A percentile compares a stretch with the other conserved stretches of the same genome.
These are phyloP conservation scores for Myopa tessellatipennis DNA, from an alignment of 2,888 invertebrate genomes.

Conservation along the genomic window DNA sequence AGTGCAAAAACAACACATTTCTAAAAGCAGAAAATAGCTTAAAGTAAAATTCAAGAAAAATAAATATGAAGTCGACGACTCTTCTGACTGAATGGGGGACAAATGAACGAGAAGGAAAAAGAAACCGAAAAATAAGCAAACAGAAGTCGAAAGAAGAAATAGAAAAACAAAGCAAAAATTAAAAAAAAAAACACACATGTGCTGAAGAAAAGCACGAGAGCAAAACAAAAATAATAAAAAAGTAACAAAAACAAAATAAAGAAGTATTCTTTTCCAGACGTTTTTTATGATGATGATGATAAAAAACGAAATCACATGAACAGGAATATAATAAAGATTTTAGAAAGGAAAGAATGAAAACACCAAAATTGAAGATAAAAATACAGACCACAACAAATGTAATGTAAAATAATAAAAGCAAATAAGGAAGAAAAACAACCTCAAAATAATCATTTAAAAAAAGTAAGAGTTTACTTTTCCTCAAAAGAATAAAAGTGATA, in stretches of 20 bases:
- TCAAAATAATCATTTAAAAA: neutral
- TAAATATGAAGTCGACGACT: conserved; percentile 33
- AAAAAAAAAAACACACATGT: neutral
- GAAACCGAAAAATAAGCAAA: conserved; percentile 17
- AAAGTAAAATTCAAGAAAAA: conserved; percentile 18
- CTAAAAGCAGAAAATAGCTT: conserved; percentile 14
- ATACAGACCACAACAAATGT: conserved; percentile 30
- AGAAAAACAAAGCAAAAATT: neutral
- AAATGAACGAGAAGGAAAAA: neutral
- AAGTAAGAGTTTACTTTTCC: conserved; percentile 36
- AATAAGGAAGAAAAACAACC: neutral
- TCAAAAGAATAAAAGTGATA: neutral
- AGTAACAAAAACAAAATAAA: conserved; percentile 23
- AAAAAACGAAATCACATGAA: conserved; percentile 4
- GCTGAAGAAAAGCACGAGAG: conserved; percentile 17
- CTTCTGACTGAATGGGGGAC: conserved; percentile 27
- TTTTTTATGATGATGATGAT: neutral
- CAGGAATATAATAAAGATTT: neutral
- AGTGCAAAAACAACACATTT: conserved; percentile 21
- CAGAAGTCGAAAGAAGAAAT: conserved; percentile 5
- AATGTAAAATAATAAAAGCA: conserved; percentile 14
- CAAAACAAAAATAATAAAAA: conserved; percentile 22
- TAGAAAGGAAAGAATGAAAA: conserved; percentile 6
- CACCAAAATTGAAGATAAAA: conserved; percentile 18
- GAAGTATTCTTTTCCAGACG: conserved; percentile 26